Conservation (phyloP, 2,113 vertebrate genomes). For the Zosterops borbonicus region DNA sequence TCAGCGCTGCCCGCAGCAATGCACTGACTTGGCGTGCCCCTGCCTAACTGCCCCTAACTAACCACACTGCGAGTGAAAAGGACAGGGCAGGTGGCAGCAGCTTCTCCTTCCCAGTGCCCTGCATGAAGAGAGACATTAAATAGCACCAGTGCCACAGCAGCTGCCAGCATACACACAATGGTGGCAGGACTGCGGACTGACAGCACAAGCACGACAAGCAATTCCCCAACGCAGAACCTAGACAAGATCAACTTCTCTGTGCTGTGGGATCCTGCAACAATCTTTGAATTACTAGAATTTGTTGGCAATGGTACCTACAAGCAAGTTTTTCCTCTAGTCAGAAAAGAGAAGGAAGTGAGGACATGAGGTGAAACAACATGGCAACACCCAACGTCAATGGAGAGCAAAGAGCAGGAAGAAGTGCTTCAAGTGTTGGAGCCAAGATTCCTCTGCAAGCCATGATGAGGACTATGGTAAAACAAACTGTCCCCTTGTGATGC, state of each 20-base stretch:
- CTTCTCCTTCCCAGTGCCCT: neutral
- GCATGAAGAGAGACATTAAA: neutral
- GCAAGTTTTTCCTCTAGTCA: neutral
- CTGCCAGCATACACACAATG: neutral
- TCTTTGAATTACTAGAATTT: neutral
- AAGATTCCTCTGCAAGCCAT: neutral
- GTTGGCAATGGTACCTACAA: neutral
- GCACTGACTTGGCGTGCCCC: accelerated
- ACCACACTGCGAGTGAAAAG: accelerated
- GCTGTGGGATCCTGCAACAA: neutral
- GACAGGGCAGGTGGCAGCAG: too few species aligned
- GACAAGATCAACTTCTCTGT: neutral
- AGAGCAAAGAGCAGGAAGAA: neutral
- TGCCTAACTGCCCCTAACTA: neutral
- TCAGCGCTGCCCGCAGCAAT: accelerated
- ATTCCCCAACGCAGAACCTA: accelerated
- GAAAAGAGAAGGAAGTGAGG: neutral
- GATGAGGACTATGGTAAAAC: neutral
- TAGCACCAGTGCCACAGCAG: accelerated
- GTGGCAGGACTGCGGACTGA: accelerated
- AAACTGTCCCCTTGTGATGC: neutral
- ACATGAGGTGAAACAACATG: neutral
- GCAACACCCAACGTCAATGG: neutral
- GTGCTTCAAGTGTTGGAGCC: accelerated
- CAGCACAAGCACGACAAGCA: neutral